A percentile compares a stretch with the other conserved stretches of the same genome.
Conservation (phyloP, 2,888 invertebrate genomes). For the Ecliptopera silaceata region DNA sequence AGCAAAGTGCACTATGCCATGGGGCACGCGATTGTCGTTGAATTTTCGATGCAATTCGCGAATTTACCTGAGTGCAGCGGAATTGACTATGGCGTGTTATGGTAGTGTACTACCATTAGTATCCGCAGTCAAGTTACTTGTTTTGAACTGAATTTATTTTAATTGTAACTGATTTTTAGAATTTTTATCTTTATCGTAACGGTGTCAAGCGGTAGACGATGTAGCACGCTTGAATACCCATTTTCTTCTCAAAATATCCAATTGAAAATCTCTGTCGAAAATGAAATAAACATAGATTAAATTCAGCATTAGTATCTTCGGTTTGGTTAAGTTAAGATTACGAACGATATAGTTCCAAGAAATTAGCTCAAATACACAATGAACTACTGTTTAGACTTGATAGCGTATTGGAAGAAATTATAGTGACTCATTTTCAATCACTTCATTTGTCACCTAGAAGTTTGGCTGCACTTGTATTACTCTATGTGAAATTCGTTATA, state of each 20-base stretch:
- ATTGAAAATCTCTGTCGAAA: too few species aligned
- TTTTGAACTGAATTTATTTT: not conserved
- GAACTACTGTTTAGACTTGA: slow-evolving; percentile 15
- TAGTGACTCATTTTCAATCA: slow-evolving; percentile 14
- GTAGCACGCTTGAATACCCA: too few species aligned
- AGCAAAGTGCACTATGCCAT: slow-evolving; percentile 40
- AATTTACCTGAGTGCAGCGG: slow-evolving; percentile 26
- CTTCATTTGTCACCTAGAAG: not conserved
- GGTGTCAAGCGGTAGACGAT: too few species aligned
- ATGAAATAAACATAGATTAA: too few species aligned
- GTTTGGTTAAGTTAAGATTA: too few species aligned
- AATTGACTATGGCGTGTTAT: slow-evolving; percentile 26
- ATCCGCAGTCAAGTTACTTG: slow-evolving; percentile 5
- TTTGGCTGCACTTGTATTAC: not conserved
- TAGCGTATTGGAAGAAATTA: slow-evolving; percentile 13
- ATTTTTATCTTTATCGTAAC: too few species aligned
- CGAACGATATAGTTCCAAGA: not conserved
- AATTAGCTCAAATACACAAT: slow-evolving; percentile 8
- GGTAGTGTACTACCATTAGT: slow-evolving; percentile 1
- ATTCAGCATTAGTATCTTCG: too few species aligned
- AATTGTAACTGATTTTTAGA: too few species aligned
- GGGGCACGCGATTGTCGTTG: slow-evolving; percentile 51
- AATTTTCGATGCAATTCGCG: slow-evolving; percentile 26
- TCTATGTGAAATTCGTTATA: too few species aligned
- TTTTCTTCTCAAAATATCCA: too few species aligned